phyloP scores from a whole-genome alignment of 37 sponge, comb jelly and placozoan species.

The Hexactinellida sp. region DNA sequence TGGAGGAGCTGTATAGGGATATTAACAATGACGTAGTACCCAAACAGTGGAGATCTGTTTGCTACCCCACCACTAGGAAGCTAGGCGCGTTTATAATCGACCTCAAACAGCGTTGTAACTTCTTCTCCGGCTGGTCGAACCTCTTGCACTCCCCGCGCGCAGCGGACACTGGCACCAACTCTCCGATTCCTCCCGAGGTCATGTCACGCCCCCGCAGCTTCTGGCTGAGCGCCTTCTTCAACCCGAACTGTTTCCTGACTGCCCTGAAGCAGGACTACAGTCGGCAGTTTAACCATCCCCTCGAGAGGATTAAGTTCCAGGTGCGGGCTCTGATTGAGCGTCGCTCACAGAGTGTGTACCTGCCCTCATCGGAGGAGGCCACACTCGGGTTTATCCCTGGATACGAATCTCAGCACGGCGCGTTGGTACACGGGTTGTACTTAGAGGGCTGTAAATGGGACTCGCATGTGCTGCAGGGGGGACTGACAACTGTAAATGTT shows the following conservation, averaged over 20 bases:
- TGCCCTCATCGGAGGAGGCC: background rate
- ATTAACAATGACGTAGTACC: background rate
- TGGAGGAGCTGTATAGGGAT: background rate
- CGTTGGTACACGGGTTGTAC: background rate
- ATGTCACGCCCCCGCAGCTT: background rate
- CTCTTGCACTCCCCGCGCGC: background rate
- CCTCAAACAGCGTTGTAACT: background rate
- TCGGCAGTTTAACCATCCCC: background rate
- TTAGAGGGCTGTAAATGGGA: conserved; percentile 1
- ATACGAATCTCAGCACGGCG: background rate
- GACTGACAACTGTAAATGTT: background rate
- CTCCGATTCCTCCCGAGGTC: background rate
- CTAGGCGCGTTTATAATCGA: background rate
- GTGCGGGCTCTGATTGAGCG: background rate
- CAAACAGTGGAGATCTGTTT: background rate
- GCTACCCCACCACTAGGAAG: background rate
- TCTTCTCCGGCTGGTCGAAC: background rate
- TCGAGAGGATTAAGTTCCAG: background rate
- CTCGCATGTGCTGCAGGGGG: background rate
- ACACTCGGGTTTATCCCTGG: background rate
- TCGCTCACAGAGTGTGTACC: background rate
- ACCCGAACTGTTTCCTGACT: background rate
- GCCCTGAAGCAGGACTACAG: background rate
- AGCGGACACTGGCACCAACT: background rate
- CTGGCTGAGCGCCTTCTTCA: conserved; percentile 2